Evolutionary conservation across 2,797 vertebrate species (phyloP).

Genomic region (Pampus argenteus): DNA sequence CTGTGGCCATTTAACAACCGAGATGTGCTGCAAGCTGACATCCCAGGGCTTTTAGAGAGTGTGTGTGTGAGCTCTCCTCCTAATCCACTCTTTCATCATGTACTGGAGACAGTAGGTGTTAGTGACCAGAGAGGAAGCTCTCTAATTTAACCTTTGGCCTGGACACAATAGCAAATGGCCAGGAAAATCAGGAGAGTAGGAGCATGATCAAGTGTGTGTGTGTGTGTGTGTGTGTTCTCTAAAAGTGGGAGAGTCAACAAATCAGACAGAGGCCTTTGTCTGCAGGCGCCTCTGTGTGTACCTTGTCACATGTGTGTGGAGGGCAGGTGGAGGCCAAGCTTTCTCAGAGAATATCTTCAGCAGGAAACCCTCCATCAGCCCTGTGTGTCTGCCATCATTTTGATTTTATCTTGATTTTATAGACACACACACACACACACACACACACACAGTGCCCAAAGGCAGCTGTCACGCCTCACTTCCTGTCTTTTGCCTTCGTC

Average conservation of each 20-base stretch:
- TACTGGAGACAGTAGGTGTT: conserved; percentile 71
- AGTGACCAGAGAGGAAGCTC: conserved; percentile 72
- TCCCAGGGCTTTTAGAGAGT: conserved; percentile 64
- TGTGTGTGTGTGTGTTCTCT: conserved; percentile 16
- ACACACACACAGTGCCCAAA: conserved; percentile 61
- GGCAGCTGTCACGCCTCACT: conserved; percentile 83
- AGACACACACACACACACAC: conserved; percentile 37
- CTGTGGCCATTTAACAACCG: conserved; percentile 66
- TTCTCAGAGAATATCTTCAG: conserved; percentile 65
- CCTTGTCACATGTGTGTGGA: conserved; percentile 50
- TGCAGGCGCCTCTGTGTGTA: conserved; percentile 60
- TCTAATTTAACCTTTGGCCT: conserved; percentile 72
- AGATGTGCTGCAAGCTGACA: conserved; percentile 68
- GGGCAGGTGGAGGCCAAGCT: conserved; percentile 68
- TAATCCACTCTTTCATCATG: conserved; percentile 83
- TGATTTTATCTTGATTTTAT: conserved; percentile 81
- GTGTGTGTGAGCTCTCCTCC: conserved; percentile 37
- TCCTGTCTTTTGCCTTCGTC: conserved; percentile 75
- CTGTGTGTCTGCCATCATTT: conserved; percentile 71
- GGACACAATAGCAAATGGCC: conserved; percentile 58
- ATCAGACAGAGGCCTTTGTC: conserved; percentile 74
- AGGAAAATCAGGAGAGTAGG: conserved; percentile 31
- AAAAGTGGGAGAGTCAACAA: conserved; percentile 70
- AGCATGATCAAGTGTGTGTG: conserved; percentile 39
- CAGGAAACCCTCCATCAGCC: conserved; percentile 83